Percentiles rank a stretch among this genome's conserved stretches.
These are phyloP conservation scores for Petrophora chlorosata DNA, from an alignment of 2,888 invertebrate species.

Conservation along the genomic window DNA sequence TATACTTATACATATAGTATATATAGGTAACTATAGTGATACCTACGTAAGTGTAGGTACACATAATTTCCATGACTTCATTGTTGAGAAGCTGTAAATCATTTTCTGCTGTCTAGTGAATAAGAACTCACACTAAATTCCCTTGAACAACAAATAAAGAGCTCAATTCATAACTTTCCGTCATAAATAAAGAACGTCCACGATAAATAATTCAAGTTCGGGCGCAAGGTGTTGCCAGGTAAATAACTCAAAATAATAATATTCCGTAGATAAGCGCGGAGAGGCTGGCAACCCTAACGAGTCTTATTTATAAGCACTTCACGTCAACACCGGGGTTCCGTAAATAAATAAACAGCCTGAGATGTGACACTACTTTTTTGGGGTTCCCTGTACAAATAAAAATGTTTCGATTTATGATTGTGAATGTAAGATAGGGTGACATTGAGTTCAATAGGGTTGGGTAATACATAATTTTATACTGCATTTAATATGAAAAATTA, in stretches of 20 bases:
- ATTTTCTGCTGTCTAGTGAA: neutral
- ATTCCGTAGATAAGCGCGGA: constrained; percentile 33
- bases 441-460: too few relatives aligned
- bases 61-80: too few relatives aligned
- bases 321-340: constrained; percentile 46
- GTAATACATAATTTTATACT: too few relatives aligned
- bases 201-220: constrained; percentile 38
- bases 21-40: too few relatives aligned
- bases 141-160: constrained; percentile 10
- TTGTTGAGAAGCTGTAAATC: too few relatives aligned
- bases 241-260: constrained; percentile 39
- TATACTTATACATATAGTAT: too few relatives aligned
- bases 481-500: too few relatives aligned
- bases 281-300: constrained; percentile 49
- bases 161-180: constrained; percentile 20
- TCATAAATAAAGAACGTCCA: constrained; percentile 27
- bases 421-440: neutral
- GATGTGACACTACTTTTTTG: constrained; percentile 45
- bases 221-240: constrained; percentile 33
- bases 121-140: constrained; percentile 3
- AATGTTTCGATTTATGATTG: constrained; percentile 10
- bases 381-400: constrained; percentile 26
- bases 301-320: constrained; percentile 60
- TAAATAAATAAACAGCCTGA: constrained; percentile 53
- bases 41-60: too few relatives aligned